Conservation (phyloP, 2,888 invertebrate genomes). For the Tachystola acroxantha region DNA sequence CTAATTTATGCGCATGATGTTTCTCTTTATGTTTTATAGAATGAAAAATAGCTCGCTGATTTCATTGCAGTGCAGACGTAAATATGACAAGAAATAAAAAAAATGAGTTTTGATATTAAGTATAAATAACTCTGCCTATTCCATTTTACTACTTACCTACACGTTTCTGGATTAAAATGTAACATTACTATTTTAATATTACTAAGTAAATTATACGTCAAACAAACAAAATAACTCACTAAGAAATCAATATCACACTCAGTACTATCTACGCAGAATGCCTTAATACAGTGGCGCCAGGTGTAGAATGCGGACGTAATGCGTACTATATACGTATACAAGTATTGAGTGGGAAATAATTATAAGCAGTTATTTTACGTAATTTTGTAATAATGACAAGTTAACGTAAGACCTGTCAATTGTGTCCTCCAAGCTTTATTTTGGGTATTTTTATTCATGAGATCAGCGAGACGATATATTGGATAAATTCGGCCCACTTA, state of each 20-base stretch:
- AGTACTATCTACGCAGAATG: not conserved
- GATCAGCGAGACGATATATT: not conserved
- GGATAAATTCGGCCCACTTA: slow-evolving; percentile 2
- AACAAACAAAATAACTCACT: no score
- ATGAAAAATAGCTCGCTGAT: slow-evolving; percentile 42
- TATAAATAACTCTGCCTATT: no score
- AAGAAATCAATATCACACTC: slow-evolving; percentile 4
- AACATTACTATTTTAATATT: not conserved
- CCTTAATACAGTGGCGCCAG: slow-evolving; percentile 40
- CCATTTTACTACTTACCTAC: no score
- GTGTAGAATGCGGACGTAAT: slow-evolving; percentile 30
- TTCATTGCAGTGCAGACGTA: slow-evolving; percentile 21
- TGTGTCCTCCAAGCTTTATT: no score
- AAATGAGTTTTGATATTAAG: no score
- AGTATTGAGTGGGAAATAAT: not conserved
- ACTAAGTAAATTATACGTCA: not conserved
- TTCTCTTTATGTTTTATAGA: slow-evolving; percentile 56
- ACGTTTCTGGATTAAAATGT: no score
- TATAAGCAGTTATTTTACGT: not conserved
- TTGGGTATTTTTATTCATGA: not conserved
- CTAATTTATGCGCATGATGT: slow-evolving; percentile 55
- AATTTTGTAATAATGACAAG: not conserved
- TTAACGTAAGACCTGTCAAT: no score
- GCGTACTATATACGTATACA: slow-evolving; percentile 35
- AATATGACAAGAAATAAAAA: slow-evolving; percentile 22